Evolutionary conservation across 2,113 vertebrate genomes (phyloP).

Genomic region (Bolborhynchus lineola): DNA sequence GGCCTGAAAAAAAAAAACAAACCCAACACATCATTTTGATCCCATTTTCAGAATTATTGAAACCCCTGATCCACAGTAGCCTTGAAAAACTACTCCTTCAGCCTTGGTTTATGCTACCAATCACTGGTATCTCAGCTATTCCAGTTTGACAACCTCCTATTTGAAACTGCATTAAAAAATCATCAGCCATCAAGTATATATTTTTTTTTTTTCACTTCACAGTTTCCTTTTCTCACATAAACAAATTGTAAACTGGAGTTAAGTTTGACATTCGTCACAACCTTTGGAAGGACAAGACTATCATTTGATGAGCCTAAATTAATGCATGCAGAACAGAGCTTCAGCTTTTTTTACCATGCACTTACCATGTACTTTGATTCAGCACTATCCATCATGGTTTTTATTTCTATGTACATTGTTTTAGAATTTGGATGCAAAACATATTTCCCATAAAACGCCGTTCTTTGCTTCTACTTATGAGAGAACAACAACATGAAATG

Average conservation of each 20-base stretch:
- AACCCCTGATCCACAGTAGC: background rate
- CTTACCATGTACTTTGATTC: background rate
- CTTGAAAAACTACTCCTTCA: background rate
- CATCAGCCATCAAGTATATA: background rate
- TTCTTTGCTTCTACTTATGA: background rate
- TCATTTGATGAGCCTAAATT: background rate
- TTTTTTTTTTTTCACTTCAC: background rate
- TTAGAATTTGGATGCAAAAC: background rate
- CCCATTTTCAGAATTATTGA: background rate
- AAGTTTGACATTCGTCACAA: background rate
- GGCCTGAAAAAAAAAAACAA: background rate
- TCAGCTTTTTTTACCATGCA: background rate
- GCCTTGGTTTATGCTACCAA: background rate
- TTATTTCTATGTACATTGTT: background rate
- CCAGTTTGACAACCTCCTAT: background rate
- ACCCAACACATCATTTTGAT: background rate
- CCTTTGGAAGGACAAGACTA: background rate
- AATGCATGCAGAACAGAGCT: background rate
- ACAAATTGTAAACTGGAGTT: background rate
- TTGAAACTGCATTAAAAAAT: background rate
- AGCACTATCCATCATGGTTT: background rate
- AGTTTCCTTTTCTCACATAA: background rate
- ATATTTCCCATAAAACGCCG: background rate
- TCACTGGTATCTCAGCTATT: background rate
- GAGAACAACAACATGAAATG: background rate